These are phyloP conservation scores for Spheniscus humboldti DNA, from an alignment of 2,797 vertebrate genomes.

Conservation along the genomic window DNA sequence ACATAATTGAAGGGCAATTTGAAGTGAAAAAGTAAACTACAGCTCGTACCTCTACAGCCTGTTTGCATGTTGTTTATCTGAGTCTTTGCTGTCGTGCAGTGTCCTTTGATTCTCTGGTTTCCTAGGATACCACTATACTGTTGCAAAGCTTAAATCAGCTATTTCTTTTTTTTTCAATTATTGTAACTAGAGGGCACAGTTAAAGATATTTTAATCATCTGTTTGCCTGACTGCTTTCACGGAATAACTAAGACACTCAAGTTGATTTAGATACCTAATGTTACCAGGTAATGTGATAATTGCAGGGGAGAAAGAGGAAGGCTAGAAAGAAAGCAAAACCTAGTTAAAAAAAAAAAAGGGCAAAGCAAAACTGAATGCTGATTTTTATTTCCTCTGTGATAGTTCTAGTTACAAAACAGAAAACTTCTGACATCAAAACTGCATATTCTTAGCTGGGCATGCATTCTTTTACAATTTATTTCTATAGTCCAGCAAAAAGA, in stretches of 20 bases:
- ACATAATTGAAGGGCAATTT: neutral
- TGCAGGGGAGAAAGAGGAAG: neutral
- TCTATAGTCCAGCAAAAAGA: neutral
- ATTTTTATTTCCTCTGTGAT: neutral
- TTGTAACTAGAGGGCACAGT: neutral
- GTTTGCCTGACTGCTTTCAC: neutral
- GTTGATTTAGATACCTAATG: neutral
- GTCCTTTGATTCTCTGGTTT: neutral
- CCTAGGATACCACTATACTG: neutral
- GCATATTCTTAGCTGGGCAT: neutral
- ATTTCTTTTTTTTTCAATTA: neutral
- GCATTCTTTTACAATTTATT: neutral
- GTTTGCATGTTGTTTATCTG: neutral
- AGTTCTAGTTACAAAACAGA: neutral
- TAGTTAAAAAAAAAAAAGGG: neutral
- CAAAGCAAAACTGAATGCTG: neutral
- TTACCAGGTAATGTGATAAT: neutral
- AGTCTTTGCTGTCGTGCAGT: neutral
- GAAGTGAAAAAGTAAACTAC: neutral
- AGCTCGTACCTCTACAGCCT: neutral
- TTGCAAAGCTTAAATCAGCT: neutral
- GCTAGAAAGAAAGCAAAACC: neutral
- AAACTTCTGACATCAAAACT: neutral
- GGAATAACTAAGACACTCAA: neutral
- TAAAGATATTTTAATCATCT: neutral